Base-by-base conservation (phyloP, 1,140 invertebrate species). In the Leptopilina boulardi region DNA sequence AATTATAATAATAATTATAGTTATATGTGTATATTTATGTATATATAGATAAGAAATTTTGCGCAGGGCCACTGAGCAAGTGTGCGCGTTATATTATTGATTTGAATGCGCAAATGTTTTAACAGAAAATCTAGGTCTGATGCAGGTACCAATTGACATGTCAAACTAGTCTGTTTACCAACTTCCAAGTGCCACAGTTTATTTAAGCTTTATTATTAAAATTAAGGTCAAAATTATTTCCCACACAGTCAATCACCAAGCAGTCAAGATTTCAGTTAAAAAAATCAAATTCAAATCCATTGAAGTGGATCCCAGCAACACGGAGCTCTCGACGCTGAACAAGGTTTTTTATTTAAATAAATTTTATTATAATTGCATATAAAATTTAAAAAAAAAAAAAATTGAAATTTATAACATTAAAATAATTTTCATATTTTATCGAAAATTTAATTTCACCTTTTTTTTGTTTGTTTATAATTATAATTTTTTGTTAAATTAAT, bases 301-400 rank as follows among this genome's bases (percentile, higher is more conserved):
- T 73, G 86, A 88, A 80, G 86, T 86, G 79, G 85, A 87, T 74
- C 83, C 81, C 74, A 77, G 78, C 84, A 90, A 90, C 81, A 88
- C 89, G 87, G 90, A 91, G 84, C 89, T 91, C 84, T 88, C 89
- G 80, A 89, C 89, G 84, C 86, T 91, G 82, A 87, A 88, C 47
- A 91, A 90, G 85, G 90, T 91, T 44, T 70, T 73, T n/a, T 51
- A 59, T 18, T 66, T 15, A 47, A 66, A 42, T 71, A 71, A 74
- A 74, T n/a, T n/a, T n/a, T n/a, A n/a, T n/a, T n/a, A n/a, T n/a
- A n/a, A n/a, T n/a, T n/a, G n/a, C n/a, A n/a, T n/a, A n/a, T n/a
- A n/a, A n/a, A n/a, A n/a, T 18, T 66, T 15, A 47, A 66, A 42
- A 73, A 71, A 74, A 74, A 76, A 41, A 23, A 26, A 70, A 3